Evolutionary conservation across 1,140 invertebrate species (phyloP).

Genomic region (Phortica variegata): DNA sequence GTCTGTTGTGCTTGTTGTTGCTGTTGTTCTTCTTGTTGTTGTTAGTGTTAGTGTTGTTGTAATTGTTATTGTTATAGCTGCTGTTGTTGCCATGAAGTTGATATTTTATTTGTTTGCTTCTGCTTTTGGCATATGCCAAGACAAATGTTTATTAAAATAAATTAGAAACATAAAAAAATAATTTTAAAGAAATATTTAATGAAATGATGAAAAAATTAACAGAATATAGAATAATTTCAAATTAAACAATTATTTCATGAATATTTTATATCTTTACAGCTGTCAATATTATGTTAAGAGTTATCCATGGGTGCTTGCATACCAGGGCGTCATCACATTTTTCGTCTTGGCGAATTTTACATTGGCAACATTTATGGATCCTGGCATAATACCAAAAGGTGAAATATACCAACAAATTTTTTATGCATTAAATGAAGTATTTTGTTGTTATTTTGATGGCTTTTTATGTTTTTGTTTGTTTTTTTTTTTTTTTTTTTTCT

Average conservation of each 20-base stretch:
- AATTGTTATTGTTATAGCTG: too few relatives aligned
- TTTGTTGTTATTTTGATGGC: conserved; percentile 64
- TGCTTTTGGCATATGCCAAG: conserved; percentile 2
- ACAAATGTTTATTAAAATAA: conserved; percentile 1
- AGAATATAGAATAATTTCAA: conserved; percentile 19
- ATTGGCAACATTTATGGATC: conserved; percentile 98
- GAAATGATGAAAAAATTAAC: too few relatives aligned
- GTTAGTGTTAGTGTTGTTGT: too few relatives aligned
- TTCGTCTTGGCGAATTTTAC: conserved; percentile 98
- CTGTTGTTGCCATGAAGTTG: not conserved
- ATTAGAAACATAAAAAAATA: not conserved
- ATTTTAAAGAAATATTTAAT: too few relatives aligned
- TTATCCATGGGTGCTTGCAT: conserved; percentile 86
- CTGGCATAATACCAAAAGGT: conserved; percentile 98
- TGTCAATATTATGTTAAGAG: conserved; percentile 80
- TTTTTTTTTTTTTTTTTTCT: too few relatives aligned
- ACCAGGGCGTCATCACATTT: conserved; percentile 92
- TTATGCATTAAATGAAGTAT: conserved; percentile 35
- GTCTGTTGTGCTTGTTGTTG: too few relatives aligned
- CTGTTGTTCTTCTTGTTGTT: too few relatives aligned
- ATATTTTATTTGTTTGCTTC: not conserved
- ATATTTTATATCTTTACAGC: conserved; percentile 63
- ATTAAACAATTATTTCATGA: conserved; percentile 10
- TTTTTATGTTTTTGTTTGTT: not conserved
- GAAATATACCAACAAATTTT: conserved; percentile 48